A percentile compares a stretch with the other conserved stretches of the same genome.
Conservation (phyloP, 2,797 vertebrate species). For the Typhlichthys eigenmanni region DNA sequence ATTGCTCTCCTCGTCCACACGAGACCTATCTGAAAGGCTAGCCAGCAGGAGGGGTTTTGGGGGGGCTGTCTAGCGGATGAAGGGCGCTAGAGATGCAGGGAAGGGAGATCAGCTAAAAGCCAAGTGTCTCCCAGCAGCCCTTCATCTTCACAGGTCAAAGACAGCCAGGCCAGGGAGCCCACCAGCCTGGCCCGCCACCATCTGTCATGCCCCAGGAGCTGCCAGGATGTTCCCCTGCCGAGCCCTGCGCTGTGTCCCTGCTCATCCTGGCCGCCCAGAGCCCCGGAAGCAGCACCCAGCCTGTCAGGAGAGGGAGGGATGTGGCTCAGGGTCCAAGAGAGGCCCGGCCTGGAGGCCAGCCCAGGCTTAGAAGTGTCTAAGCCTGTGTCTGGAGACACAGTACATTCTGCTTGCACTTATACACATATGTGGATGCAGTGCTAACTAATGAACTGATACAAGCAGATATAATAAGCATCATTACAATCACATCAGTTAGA, state of each 20-base stretch:
- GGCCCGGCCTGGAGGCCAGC: slow-evolving; percentile 17
- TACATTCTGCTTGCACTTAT: too few species aligned
- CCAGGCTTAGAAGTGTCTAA: neutral
- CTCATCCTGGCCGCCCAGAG: slow-evolving; percentile 36
- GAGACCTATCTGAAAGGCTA: neutral
- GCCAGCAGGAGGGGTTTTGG: neutral
- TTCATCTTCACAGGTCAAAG: slow-evolving; percentile 63
- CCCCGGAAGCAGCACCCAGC: slow-evolving; percentile 48
- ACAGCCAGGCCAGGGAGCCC: slow-evolving; percentile 61
- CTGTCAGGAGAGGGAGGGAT: slow-evolving; percentile 34
- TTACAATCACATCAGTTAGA: too few species aligned
- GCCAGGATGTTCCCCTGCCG: slow-evolving; percentile 63
- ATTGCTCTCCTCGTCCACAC: slow-evolving; percentile 8
- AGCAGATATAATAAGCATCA: too few species aligned
- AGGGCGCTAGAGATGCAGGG: slow-evolving; percentile 1
- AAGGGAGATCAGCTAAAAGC: slow-evolving; percentile 11
- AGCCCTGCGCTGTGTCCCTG: slow-evolving; percentile 40
- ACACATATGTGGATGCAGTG: too few species aligned
- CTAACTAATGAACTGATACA: too few species aligned
- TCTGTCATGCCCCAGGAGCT: slow-evolving; percentile 71
- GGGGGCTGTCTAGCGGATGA: neutral
- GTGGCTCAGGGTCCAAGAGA: slow-evolving; percentile 19
- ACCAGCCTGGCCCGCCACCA: slow-evolving; percentile 60
- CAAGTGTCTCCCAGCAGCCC: slow-evolving; percentile 19
- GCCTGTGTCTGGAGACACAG: too few species aligned